Base-by-base conservation (phyloP, 2,113 vertebrate genomes). In the Sprattus sprattus region DNA sequence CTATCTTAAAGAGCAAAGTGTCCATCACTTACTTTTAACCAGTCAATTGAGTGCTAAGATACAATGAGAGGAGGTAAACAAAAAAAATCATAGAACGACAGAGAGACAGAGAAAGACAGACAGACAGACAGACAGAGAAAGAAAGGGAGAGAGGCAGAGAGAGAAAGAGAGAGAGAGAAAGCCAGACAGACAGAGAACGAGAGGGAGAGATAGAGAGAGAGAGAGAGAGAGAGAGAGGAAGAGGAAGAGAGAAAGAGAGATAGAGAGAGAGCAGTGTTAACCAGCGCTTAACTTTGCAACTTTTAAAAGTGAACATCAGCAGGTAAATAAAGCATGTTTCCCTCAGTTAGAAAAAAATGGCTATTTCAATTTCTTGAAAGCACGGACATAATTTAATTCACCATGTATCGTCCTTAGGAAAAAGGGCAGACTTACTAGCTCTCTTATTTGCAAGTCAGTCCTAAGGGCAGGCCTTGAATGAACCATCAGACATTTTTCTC, bases 381-480 rank as follows among this genome's bases (percentile, higher is more conserved):
- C 10, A 39, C 28, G 13, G 20, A 15, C 28, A 78, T 78, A 28
- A 78, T 78, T 78, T 78, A 39, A 78, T 78, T 32, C 67, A 4
- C 67, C 67, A 75, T 81, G 82, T 75, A 82, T 54, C 83, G 64
- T 20, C 85, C 85, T 84, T 67, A 71, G 82, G 84, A 25, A 78
- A 64, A 82, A 39, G 67, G 85, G 60, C 86, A 82, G 82, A 85
- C 81, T 60, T 82, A 83, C 83, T 85, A 81, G 84, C 81, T 82
- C 60, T 80, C 71, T 82, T 85, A 90, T 90, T 89, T 90, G 86
- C 84, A 87, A 84, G 71, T 82, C 67, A 89, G 88, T 90, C 89
- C 89, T 86, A 80, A 81, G 86, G 88, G 86, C 86, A 90, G 88
- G 45, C 39, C 81, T 88, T 85, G 88, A 88, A 90, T 88, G 67